Evolutionary conservation across 2,797 vertebrate genomes (phyloP), one percentile per base, ranked within the genome.

Genomic region (Peromyscus eremicus): DNA sequence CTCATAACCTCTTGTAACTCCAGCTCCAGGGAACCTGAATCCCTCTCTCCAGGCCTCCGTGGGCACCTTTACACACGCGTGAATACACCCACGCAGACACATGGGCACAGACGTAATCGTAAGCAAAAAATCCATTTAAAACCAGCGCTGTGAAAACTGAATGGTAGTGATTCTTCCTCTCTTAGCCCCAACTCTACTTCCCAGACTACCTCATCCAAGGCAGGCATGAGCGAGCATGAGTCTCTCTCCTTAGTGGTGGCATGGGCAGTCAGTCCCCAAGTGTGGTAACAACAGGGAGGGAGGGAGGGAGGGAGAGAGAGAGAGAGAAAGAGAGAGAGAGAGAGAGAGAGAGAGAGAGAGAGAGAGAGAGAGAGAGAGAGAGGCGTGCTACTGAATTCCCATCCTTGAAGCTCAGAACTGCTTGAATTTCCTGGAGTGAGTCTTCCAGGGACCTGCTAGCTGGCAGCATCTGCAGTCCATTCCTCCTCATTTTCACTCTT

Each of bases 271-370:
- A 71, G 17, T 25, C 2, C 19, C 85, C 76, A 66, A 84, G 46
- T 40, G 17, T 8, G 16, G 1, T 27, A 21, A 8, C 19, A 1
- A 2, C 0, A 6, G 37, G 2, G 2, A 1, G 29, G 1, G 46
- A 49, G 10, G 11, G 46, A 11, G 46, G 1, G 46, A 46, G 46
- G 9, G 46, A 46, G 46, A 9, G 46, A 46, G 46, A 9, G 46
- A 46, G 46, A 62, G 64, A 12, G 62, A 29, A 10, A 29, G 60
- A 62, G 60, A 25, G 64, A 13, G 64, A 13, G 60, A 60, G 21
- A 23, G 19, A 60, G 57, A 21, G 57, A 60, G 57, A 60, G 57
- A 60, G 21, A 21, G 21, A 62, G 60, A 60, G 64, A 13, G 64
- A 32, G 12, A 13, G 66, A 16, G 66, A 68, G 32, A 68, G 13